Base-by-base conservation (phyloP, 2,797 vertebrate species). In the Lycodopsis pacificus region DNA sequence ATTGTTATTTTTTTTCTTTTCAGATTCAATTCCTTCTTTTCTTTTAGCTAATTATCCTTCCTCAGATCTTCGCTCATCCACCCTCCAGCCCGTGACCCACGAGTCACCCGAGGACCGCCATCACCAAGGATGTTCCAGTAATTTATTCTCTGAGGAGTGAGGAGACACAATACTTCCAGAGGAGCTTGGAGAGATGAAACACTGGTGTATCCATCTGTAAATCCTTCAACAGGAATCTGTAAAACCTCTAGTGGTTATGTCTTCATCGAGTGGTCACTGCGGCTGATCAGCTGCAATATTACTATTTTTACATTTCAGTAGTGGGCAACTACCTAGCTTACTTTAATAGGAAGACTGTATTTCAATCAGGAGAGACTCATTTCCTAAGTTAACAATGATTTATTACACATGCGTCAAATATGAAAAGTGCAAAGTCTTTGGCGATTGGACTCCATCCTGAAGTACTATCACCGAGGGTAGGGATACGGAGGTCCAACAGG, bases 251-350 rank as follows among this genome's bases (percentile, higher is more conserved):
- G n/a, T 22, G 32, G 5, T 48, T 57, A 22, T 73, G 46, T 71
- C 20, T 27, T 48, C 46, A 48, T 48, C 10, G 19, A 49, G 19
- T 49, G 46, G 17, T 49, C 46, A 10, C 46, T 49, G 46, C 8
- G 8, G 46, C 19, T 20, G 54, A 30, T 8, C 40, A 72, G 11
- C n/a, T 22, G 65, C 36, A 81, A 65, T 79, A 81, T 67, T 83
- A 51, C 73, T 78, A 49, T 53, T 30, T 53, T 53, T 65, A 22
- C 57, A 51, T 51, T 51, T 46, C 17, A 48, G 2, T 20, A 20
- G 46, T 48, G 17, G 46, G 3, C 17, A 48, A 48, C 17, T 49
- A 19, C 19, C 8, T 4, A 9, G 6, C 20, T 49, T 10, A 20
- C 46, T 8, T 49, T 49, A 10, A 46, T 42, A 59, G 53, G 64